These are phyloP conservation scores for Choristoneura fumiferana DNA, from an alignment of 1,140 invertebrate species.

Conservation along the genomic window DNA sequence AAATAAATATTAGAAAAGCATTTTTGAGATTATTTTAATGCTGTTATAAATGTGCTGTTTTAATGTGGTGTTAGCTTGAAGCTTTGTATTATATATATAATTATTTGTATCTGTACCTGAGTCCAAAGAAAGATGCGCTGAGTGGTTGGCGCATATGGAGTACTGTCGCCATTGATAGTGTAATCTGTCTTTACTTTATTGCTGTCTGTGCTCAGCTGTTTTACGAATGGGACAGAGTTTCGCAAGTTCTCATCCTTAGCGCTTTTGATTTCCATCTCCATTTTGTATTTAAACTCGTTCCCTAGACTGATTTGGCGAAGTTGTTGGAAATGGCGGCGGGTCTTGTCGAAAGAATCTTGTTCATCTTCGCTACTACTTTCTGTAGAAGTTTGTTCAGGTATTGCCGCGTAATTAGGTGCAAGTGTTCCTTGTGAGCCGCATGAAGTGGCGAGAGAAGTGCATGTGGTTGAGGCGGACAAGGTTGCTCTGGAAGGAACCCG, in stretches of 20 bases:
- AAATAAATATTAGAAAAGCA: no score
- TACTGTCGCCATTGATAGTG: constrained; percentile 61
- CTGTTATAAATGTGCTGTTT: no score
- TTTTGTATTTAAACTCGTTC: constrained; percentile 76
- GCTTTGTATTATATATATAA: no score
- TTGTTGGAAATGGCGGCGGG: constrained; percentile 72
- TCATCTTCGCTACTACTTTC: constrained; percentile 72
- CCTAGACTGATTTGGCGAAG: constrained; percentile 72
- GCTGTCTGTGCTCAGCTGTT: constrained; percentile 76
- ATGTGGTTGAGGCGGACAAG: constrained; percentile 73
- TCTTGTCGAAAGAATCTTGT: constrained; percentile 70
- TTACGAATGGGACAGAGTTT: constrained; percentile 79
- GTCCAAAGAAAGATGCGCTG: constrained; percentile 79
- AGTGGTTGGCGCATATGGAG: constrained; percentile 73
- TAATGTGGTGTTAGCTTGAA: no score
- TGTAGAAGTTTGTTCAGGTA: constrained; percentile 62
- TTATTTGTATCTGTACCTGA: constrained; percentile 75
- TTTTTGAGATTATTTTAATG: no score
- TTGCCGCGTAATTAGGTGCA: constrained; percentile 76
- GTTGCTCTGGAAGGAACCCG: constrained; percentile 70
- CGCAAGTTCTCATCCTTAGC: constrained; percentile 79
- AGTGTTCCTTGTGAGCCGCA: constrained; percentile 80
- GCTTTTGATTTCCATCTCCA: constrained; percentile 82
- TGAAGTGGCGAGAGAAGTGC: constrained; percentile 77
- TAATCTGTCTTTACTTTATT: constrained; percentile 66